Base-by-base conservation (phyloP, 2,888 invertebrate species). In the Drepanosiphum platanoidis region DNA sequence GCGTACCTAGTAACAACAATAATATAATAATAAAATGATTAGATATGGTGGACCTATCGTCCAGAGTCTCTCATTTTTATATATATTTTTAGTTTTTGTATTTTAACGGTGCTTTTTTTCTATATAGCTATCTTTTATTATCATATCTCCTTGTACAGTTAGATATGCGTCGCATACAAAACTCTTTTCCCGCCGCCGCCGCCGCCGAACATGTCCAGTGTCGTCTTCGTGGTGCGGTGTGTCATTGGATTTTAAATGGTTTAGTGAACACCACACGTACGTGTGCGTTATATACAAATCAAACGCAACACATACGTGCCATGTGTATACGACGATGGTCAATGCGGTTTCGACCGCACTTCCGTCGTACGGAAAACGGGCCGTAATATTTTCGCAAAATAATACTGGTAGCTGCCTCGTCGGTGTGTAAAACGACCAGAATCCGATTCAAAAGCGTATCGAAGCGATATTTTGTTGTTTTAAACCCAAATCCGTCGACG, bases 91-190 rank as follows among this genome's bases (percentile, higher is more conserved):
- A 42, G 8, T 61, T 52, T 52, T 52, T 18, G 64, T 66, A 68
- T 80, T 68, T n/a, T 80, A 80, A 80, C 79, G 79, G 79, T 80
- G 79, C 66, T 80, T 80, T 75, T 80, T 75, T 80, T 52, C 64
- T 30, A 78, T 39, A n/a, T 34, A 42, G n/a, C n/a, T n/a, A 52
- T 22, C 52, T 52, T 52, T 74, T 34, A 34, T 74, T 46, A 74
- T 74, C 46, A 11, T 68, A 68, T 68, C 34, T n/a, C 18, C 13
- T 9, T 79, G 64, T 79, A 79, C 79, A 66, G 79, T 79, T 79
- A 78, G 15, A 66, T 8, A 75, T 18, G 27, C 77, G 36, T 64
- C 64, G 42, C 64, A 78, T 64, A 78, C 64, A 78, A 78, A 64
- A 42, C 39, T 22, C 30, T 61, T 46, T 46, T 46, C 46, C 46